Conservation (phyloP, 2,797 vertebrate genomes). For the Bucorvus abyssinicus region DNA sequence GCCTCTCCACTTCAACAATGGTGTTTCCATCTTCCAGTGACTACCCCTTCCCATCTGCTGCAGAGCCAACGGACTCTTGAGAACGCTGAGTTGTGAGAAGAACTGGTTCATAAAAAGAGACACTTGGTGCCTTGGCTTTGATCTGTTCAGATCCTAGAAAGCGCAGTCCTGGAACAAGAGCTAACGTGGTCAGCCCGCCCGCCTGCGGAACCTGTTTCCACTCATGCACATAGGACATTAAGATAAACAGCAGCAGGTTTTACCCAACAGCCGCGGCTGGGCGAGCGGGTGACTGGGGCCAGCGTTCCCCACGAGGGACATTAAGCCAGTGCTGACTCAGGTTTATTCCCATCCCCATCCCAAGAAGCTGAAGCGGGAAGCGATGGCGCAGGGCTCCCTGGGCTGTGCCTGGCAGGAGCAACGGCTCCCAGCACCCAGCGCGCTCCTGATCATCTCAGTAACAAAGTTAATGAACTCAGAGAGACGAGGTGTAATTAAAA, state of each 20-base stretch:
- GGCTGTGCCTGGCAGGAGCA: neutral
- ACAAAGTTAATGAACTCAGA: neutral
- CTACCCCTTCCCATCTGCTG: neutral
- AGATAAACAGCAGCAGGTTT: neutral
- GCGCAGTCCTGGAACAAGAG: accelerated
- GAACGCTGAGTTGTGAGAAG: neutral
- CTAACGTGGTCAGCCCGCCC: neutral
- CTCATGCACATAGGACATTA: neutral
- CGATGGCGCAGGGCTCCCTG: accelerated
- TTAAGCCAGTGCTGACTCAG: accelerated
- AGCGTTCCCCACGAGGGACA: accelerated
- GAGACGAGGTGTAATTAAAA: neutral
- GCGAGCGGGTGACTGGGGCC: neutral
- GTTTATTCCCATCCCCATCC: neutral
- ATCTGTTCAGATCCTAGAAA: neutral
- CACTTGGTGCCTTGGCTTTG: neutral
- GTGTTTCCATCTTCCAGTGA: accelerated
- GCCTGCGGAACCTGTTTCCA: neutral
- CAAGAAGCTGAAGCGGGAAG: neutral
- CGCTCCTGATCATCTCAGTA: neutral
- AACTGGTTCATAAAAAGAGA: accelerated
- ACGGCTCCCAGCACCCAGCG: neutral
- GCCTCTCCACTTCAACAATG: neutral
- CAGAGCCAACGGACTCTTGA: accelerated
- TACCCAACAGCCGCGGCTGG: neutral